Evolutionary conservation across 2,888 invertebrate species (phyloP), one percentile per base, ranked within the genome.

Genomic region (Drosophila birchii): DNA sequence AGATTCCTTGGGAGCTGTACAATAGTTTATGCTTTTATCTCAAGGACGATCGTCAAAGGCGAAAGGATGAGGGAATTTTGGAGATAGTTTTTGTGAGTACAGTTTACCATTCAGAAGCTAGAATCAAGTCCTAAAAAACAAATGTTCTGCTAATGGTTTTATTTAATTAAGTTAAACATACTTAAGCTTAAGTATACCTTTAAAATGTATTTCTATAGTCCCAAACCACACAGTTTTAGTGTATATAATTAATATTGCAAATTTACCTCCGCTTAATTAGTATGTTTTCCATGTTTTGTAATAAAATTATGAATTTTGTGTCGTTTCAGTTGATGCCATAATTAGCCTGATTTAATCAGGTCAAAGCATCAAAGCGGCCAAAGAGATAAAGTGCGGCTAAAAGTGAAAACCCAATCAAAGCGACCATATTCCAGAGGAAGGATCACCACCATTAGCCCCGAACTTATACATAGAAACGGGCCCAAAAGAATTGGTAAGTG

Each of bases 321-420:
- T 34, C 16, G 43, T 81, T 80, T 45, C 44, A 80, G 80, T 23
- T 29, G 2, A 29, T 34, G 3, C 38, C 23, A 29, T 71, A 84
- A 76, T 81, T 78, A 79, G 67, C 73, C 75, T 66, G 62, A 73
- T 71, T 57, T 23, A 58, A 26, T 29, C 34, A 23, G 34, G 18
- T 45, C 18, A 72, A 53, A 56, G 26, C n/a, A 11, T 38, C 49
- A 44, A 44, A 38, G 41, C 23, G 4, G 32, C 9, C 67, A 26
- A 54, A 66, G 44, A 41, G 67, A 49, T 49, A 26, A 20, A 29
- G 32, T 8, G 18, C 18, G 51, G 39, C 60, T 43, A 29, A 38
- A 56, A 32, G 44, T n/a, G 14, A 53, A 72, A 72, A 49, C 73
- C 41, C 41, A 49, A 73, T 74, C 72, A 63, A 73, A 58, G 74